Conservation (phyloP, 2,113 vertebrate species). For the Corythornis madagascariensis region DNA sequence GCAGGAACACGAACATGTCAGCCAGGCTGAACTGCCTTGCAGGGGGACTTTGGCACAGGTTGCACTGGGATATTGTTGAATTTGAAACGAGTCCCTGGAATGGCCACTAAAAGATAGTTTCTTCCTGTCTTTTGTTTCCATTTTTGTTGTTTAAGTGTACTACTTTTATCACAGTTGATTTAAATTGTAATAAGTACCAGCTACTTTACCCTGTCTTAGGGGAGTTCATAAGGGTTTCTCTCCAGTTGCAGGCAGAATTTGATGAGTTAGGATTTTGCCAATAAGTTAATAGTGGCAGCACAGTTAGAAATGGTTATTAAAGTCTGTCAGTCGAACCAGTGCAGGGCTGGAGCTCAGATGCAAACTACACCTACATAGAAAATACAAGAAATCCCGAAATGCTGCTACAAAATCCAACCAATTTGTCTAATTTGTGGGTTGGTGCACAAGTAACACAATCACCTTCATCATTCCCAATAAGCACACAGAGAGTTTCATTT, state of each 20-base stretch:
- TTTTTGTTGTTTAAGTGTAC: neutral
- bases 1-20: neutral
- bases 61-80: neutral
- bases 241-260: neutral
- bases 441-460: neutral
- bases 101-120: neutral
- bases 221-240: neutral
- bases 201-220: neutral
- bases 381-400: neutral
- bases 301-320: conserved; percentile 21
- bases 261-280: neutral
- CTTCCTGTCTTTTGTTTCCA: neutral
- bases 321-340: conserved; percentile 2
- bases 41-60: neutral
- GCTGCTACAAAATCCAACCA: conserved; percentile 4
- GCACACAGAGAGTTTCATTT: neutral
- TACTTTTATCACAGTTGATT: neutral
- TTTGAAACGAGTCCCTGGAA: neutral
- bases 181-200: neutral
- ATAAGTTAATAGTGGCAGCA: conserved; percentile 36
- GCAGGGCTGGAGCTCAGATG: neutral
- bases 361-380: neutral
- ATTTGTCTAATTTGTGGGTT: conserved; percentile 1
- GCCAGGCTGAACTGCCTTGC: neutral
- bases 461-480: neutral